Conservation (phyloP, 2,888 invertebrate species). For the Mayetiola destructor region DNA sequence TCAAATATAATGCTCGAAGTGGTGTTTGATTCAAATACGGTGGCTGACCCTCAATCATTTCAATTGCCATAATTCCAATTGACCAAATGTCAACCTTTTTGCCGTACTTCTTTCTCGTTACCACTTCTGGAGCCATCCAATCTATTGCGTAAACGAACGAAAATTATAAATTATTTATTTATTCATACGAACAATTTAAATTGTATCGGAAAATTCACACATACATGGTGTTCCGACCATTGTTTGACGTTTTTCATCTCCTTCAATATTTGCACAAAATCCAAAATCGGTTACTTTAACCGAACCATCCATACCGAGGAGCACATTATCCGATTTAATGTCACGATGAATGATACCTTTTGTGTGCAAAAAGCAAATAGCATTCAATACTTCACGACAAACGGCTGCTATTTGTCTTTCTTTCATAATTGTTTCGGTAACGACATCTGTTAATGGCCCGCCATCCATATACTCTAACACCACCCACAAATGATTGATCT, state of each 20-base stretch:
- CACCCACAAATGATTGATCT: conserved; percentile 87
- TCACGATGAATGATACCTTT: conserved; percentile 87
- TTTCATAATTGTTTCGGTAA: conserved; percentile 93
- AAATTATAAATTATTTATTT: neutral
- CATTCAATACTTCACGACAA: conserved; percentile 75
- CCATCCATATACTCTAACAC: conserved; percentile 92
- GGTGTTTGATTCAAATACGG: conserved; percentile 94
- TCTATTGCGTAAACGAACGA: conserved; percentile 27
- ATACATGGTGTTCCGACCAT: conserved; percentile 88
- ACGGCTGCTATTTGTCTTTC: conserved; percentile 94
- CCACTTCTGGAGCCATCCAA: conserved; percentile 97
- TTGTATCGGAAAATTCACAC: too few species aligned
- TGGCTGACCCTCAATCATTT: conserved; percentile 90
- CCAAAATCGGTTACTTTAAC: conserved; percentile 95
- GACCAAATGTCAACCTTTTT: conserved; percentile 92
- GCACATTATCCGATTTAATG: conserved; percentile 94
- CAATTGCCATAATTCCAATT: conserved; percentile 92
- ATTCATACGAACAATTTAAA: neutral
- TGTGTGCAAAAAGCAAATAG: conserved; percentile 76
- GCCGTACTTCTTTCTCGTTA: conserved; percentile 83
- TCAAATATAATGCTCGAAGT: conserved; percentile 78
- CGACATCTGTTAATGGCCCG: conserved; percentile 91
- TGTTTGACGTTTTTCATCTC: conserved; percentile 88
- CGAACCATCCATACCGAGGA: conserved; percentile 81
- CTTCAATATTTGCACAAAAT: conserved; percentile 92